Conservation (phyloP, 2,888 invertebrate species). For the Allolobophora icterica region DNA sequence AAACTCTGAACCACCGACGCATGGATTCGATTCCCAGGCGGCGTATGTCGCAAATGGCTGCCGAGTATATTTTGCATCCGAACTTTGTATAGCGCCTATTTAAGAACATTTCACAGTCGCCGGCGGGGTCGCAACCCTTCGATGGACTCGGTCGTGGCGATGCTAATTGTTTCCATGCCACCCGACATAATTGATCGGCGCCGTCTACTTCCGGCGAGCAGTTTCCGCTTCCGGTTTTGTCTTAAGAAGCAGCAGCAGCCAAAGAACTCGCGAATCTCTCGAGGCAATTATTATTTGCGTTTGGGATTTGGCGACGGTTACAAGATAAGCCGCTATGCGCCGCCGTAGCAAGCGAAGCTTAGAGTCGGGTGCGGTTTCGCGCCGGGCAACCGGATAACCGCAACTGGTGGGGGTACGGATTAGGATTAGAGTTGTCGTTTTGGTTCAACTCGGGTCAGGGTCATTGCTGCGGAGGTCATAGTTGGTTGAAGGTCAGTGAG, state of each 20-base stretch:
- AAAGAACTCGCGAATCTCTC: no score
- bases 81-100: background rate
- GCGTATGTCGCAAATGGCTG: background rate
- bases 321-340: background rate
- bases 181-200: background rate
- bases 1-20: no score
- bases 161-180: background rate
- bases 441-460: background rate
- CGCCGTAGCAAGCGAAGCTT: background rate
- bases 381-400: background rate
- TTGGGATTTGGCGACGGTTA: background rate
- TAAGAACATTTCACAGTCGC: background rate
- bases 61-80: background rate
- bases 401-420: background rate
- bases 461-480: background rate
- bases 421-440: background rate
- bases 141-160: background rate
- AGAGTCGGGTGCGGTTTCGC: constrained; percentile 6
- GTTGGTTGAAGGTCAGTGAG: background rate
- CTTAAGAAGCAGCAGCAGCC: background rate
- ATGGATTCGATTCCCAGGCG: background rate
- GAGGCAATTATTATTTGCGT: background rate
- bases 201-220: background rate
- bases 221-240: background rate
- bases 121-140: background rate